phyloP scores from a whole-genome alignment of 2,113 vertebrate genomes.

The Sorex araneus region DNA sequence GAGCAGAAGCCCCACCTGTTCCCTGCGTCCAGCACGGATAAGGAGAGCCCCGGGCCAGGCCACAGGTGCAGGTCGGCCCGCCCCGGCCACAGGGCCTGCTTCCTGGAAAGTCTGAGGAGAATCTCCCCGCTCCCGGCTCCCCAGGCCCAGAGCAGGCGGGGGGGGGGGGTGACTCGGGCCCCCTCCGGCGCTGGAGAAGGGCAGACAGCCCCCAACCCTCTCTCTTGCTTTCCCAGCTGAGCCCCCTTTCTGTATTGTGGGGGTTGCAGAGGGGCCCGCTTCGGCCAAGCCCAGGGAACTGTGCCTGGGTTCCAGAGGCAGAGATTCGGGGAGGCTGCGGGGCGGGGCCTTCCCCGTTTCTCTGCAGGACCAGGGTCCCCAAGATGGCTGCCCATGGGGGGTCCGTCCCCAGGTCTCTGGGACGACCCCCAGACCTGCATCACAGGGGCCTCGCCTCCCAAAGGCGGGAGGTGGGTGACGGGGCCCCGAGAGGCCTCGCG shows the following conservation, averaged over 20 bases:
- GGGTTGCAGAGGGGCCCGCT: not conserved
- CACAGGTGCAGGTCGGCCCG: too few relatives aligned
- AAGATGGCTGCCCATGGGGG: too few relatives aligned
- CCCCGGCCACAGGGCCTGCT: too few relatives aligned
- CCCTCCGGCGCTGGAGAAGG: not conserved
- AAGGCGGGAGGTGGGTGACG: not conserved
- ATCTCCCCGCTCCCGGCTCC: too few relatives aligned
- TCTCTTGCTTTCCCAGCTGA: not conserved
- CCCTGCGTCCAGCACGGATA: constrained; percentile 68
- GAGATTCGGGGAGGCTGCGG: not conserved
- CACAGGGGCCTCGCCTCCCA: not conserved
- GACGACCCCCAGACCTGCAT: not conserved
- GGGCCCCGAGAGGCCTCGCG: too few relatives aligned
- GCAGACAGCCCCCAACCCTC: not conserved
- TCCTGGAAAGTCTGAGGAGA: too few relatives aligned
- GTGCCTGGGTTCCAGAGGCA: fast-evolving
- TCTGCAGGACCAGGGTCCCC: not conserved
- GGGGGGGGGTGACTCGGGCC: too few relatives aligned
- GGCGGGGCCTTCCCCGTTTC: not conserved
- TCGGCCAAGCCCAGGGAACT: not conserved
- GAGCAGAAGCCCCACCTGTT: constrained; percentile 25
- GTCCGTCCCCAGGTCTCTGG: not conserved
- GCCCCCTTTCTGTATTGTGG: not conserved
- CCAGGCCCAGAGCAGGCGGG: not conserved
- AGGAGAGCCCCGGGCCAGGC: not conserved